phyloP scores from a whole-genome alignment of 1,140 invertebrate genomes.

The Drosophila jambulina region DNA sequence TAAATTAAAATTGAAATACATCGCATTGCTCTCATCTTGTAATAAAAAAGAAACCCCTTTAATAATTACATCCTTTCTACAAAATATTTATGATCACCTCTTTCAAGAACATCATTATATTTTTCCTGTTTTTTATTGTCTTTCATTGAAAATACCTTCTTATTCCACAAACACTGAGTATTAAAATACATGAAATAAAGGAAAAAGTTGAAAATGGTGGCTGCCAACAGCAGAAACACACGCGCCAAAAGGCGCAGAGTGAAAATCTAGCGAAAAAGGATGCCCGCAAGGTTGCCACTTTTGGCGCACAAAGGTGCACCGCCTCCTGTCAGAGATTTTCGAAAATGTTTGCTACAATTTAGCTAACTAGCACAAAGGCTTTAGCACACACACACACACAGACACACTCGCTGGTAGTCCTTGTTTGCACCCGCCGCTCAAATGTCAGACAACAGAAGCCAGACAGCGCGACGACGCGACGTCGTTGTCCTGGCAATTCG shows the following conservation, averaged over 20 bases:
- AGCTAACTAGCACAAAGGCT: conserved; percentile 69
- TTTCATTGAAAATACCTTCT: background rate
- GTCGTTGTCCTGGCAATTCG: conserved; percentile 47
- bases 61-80: too few relatives aligned
- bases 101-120: background rate
- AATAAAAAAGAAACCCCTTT: too few relatives aligned
- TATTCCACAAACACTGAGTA: background rate
- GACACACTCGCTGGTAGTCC: background rate
- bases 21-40: too few relatives aligned
- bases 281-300: conserved; percentile 23
- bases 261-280: conserved; percentile 32
- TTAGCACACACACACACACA: conserved; percentile 36
- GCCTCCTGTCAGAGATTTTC: conserved; percentile 43
- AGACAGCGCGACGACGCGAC: conserved; percentile 53
- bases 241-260: conserved; percentile 13
- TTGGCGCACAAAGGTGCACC: conserved; percentile 57
- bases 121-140: too few relatives aligned
- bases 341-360: conserved; percentile 59
- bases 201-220: conserved; percentile 34
- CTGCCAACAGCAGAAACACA: conserved; percentile 47
- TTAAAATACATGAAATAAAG: conserved; percentile 21
- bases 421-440: conserved; percentile 30
- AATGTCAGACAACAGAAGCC: conserved; percentile 55
- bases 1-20: too few relatives aligned
- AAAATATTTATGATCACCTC: background rate